A percentile compares a stretch with the other conserved stretches of the same genome.
Conservation (phyloP, 2,888 invertebrate genomes). For the Willowsia nigromaculata region DNA sequence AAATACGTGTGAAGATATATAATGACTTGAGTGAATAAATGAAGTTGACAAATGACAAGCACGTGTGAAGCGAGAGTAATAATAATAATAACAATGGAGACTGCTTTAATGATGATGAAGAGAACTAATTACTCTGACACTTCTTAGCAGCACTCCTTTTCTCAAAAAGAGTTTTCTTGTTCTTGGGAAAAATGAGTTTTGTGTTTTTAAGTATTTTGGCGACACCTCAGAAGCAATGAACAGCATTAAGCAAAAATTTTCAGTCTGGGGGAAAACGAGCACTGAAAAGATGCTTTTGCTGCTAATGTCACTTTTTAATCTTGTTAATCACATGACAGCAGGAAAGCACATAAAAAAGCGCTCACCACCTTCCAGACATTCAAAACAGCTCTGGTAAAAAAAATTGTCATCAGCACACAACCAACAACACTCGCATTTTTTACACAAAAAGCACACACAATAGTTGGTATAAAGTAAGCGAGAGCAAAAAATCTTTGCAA, state of each 20-base stretch:
- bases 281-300: background rate
- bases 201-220: background rate
- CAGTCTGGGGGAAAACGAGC: background rate
- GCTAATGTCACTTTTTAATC: background rate
- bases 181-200: background rate
- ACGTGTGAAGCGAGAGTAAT: background rate
- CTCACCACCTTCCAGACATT: background rate
- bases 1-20: background rate
- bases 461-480: too few species aligned
- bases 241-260: background rate
- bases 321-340: background rate
- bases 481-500: too few species aligned
- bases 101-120: background rate
- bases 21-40: background rate
- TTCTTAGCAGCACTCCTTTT: background rate
- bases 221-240: background rate
- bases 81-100: background rate
- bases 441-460: too few species aligned
- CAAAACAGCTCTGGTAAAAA: background rate
- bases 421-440: too few species aligned
- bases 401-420: too few species aligned
- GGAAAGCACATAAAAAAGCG: background rate
- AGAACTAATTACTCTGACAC: background rate
- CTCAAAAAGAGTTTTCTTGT: background rate
- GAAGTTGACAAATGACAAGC: conserved; percentile 19